Evolutionary conservation across 1,140 invertebrate species (phyloP).

Genomic region (Drosophila equinoxialis): DNA sequence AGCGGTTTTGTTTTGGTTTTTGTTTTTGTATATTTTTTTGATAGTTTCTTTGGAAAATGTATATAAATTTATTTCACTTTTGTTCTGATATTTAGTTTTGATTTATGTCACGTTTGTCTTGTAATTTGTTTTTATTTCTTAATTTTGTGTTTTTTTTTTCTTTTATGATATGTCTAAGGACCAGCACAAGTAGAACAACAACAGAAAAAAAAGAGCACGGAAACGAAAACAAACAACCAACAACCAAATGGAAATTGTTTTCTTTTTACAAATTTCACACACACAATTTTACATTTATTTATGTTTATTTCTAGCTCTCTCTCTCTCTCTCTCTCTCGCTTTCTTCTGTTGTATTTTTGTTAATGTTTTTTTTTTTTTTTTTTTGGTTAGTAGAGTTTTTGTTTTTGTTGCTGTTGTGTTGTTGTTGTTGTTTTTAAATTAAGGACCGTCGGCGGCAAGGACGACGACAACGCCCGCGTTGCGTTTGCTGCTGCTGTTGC

Average conservation of each 20-base stretch:
- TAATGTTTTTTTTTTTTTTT: constrained; percentile 1
- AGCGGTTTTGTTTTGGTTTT: neutral
- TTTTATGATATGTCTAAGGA: constrained; percentile 4
- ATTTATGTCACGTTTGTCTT: neutral
- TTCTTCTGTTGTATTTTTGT: neutral
- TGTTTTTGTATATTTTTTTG: neutral
- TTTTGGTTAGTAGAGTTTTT: neutral
- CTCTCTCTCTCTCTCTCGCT: neutral
- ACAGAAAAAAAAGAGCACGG: neutral
- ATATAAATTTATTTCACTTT: neutral
- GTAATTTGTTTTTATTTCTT: too few relatives aligned
- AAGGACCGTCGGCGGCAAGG: constrained; percentile 48
- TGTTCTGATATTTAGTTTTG: neutral
- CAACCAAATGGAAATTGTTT: constrained; percentile 35
- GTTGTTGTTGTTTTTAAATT: constrained; percentile 23
- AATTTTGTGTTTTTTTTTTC: neutral
- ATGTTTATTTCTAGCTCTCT: neutral
- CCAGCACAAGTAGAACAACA: constrained; percentile 12
- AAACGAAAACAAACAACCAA: constrained; percentile 15
- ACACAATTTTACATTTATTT: constrained; percentile 11
- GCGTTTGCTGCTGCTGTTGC: constrained; percentile 40
- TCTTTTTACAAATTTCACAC: neutral
- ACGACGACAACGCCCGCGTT: constrained; percentile 58
- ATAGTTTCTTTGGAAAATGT: neutral
- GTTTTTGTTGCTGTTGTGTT: constrained; percentile 16